A percentile compares a stretch with the other conserved stretches of the same genome.
phyloP scores from a whole-genome alignment of 2,113 vertebrate genomes.

The Stercorarius parasiticus region DNA sequence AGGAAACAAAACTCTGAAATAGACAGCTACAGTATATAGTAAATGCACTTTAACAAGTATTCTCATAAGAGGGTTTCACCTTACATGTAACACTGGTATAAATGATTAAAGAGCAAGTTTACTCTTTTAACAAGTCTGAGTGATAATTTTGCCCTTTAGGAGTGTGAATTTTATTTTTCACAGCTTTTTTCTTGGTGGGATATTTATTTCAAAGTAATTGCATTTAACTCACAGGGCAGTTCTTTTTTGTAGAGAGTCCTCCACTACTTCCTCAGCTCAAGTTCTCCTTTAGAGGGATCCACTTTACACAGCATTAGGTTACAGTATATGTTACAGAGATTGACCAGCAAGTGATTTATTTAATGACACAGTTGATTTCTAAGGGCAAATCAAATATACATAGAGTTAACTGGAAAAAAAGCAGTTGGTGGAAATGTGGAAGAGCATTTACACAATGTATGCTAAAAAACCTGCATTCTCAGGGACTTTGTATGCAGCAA shows the following conservation, averaged over 20 bases:
- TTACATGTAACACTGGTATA: conserved; percentile 63
- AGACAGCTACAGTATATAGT: conserved; percentile 36
- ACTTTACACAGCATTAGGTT: conserved; percentile 56
- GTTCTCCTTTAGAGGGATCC: conserved; percentile 49
- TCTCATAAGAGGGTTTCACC: conserved; percentile 73
- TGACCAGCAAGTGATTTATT: conserved; percentile 54
- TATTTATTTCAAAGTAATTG: conserved; percentile 58
- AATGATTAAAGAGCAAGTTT: conserved; percentile 63
- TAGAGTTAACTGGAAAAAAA: not conserved
- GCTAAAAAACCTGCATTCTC: not conserved
- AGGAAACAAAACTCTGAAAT: conserved; percentile 56
- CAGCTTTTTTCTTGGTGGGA: conserved; percentile 63
- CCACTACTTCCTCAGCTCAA: conserved; percentile 8
- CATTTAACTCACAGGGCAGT: not conserved
- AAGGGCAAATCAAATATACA: conserved; percentile 34
- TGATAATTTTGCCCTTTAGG: conserved; percentile 75
- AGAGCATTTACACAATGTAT: not conserved
- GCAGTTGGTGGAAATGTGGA: not conserved
- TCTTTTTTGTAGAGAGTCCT: not conserved
- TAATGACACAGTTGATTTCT: conserved; percentile 42
- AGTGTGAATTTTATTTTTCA: conserved; percentile 75
- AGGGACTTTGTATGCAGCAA: not conserved
- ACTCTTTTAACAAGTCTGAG: conserved; percentile 72
- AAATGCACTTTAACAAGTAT: conserved; percentile 62
- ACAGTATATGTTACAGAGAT: conserved; percentile 55